These are phyloP conservation scores for Abscondita cerata DNA, from an alignment of 2,888 invertebrate genomes.

Conservation along the genomic window DNA sequence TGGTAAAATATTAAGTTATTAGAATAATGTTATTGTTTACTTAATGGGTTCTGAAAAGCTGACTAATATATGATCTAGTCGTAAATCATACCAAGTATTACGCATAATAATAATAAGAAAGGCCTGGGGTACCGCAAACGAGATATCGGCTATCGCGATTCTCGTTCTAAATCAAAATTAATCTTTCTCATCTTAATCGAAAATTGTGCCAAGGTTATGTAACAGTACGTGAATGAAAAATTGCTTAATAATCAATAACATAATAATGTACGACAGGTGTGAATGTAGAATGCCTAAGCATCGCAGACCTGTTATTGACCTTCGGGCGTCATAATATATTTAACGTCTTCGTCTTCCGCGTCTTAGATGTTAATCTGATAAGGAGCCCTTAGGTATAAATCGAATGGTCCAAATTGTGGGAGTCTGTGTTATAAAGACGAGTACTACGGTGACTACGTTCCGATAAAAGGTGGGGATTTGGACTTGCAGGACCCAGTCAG, in stretches of 20 bases:
- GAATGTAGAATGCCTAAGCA: neutral
- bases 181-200: too few relatives aligned
- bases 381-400: slow-evolving; percentile 19
- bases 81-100: slow-evolving; percentile 7
- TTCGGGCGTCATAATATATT: slow-evolving; percentile 4
- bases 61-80: slow-evolving; percentile 15
- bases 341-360: slow-evolving; percentile 5
- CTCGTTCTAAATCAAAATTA: too few relatives aligned
- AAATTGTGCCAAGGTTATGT: slow-evolving; percentile 20
- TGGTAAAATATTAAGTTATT: too few relatives aligned
- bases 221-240: slow-evolving; percentile 12
- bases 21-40: too few relatives aligned
- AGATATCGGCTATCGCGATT: neutral
- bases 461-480: slow-evolving; percentile 26
- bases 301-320: slow-evolving; percentile 14
- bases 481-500: slow-evolving; percentile 16
- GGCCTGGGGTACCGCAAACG: neutral
- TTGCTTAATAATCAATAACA: slow-evolving; percentile 5
- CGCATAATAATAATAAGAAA: slow-evolving; percentile 5
- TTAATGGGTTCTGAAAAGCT: slow-evolving; percentile 7
- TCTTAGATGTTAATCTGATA: slow-evolving; percentile 9
- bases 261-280: neutral
- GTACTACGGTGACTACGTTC: slow-evolving; percentile 4
- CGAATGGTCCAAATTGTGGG: slow-evolving; percentile 29
- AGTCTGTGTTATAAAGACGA: slow-evolving; percentile 28